Evolutionary conservation across 1,140 invertebrate genomes (phyloP), one percentile per base, ranked within the genome.

Genomic region (Zaprionus tsacasi): DNA sequence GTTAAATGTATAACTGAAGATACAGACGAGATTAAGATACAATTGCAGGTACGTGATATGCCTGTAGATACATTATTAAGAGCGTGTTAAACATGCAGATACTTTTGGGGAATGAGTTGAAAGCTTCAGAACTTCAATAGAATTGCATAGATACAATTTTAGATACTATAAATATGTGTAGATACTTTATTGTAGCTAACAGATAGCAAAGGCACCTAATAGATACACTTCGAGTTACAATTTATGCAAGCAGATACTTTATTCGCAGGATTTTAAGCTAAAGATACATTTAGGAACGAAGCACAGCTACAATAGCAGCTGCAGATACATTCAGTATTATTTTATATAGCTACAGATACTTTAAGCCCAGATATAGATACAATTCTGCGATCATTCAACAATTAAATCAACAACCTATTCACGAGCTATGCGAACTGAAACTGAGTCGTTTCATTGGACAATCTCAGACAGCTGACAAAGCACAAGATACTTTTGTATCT

Each of bases 401-500:
- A 45, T 33, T 1, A 61, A 27, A 30, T 12, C 40, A 50, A 17
- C 45, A 6, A 25, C 5, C 45, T 25, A 50, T 50, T 50, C 45
- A 50, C 17, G 4, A 11, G 1, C 17, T 25, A 17, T 50, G 8
- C 15, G 6, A 1, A 25, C 3, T 5, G 10, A 21, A 12, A 6
- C 10, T 10, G 21, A 25, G 1, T 50, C 11, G 15, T 11, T 57
- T 66, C 36, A 36, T 48, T 54, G 38, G 21, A 21, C n/a, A 8
- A 21, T 30, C 35, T 12, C 8, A 30, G 35, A 15, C 40, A 15
- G 27, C n/a, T 45, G 10, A 25, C 17, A 12, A 17, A 50, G 21
- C 10, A 12, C 21, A 12, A 60, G 40, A 69, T 63, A 69, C 58
- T 36, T 50, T 69, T 61, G 66, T 64, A 81, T 76, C 64, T 78